Conservation (phyloP, 23 tunicate genomes). For the Aplidium turbinatum region DNA sequence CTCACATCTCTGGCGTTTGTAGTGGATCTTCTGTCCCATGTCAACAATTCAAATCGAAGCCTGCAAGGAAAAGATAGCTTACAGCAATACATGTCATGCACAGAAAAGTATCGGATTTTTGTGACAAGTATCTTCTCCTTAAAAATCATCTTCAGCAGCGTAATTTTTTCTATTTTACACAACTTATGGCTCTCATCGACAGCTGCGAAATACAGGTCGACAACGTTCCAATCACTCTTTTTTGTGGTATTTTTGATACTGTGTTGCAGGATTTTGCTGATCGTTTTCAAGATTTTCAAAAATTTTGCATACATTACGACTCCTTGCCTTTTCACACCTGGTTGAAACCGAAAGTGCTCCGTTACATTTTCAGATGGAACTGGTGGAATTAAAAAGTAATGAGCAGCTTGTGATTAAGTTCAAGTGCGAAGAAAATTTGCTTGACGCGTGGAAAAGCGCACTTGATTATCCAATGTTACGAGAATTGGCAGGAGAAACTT, state of each 20-base stretch:
- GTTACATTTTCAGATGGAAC: slow-evolving; percentile 48
- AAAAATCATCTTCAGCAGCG: slow-evolving; percentile 32
- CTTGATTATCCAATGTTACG: slow-evolving; percentile 27
- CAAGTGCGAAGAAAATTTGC: slow-evolving; percentile 41
- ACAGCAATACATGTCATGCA: slow-evolving; percentile 19
- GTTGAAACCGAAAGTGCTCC: slow-evolving; percentile 54
- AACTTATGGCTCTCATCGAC: slow-evolving; percentile 29
- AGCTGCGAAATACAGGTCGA: slow-evolving; percentile 21
- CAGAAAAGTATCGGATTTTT: slow-evolving; percentile 6
- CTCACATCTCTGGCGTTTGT: slow-evolving; percentile 48
- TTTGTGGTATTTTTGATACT: slow-evolving; percentile 44
- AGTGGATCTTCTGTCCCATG: slow-evolving; percentile 42
- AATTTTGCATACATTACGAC: slow-evolving; percentile 27
- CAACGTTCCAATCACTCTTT: slow-evolving; percentile 33
- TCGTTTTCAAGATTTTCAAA: slow-evolving; percentile 36
- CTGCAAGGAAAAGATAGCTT: slow-evolving; percentile 10
- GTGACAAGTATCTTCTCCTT: slow-evolving; percentile 3
- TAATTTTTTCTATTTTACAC: slow-evolving; percentile 38
- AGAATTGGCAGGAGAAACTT: slow-evolving; percentile 40
- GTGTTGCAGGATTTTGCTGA: slow-evolving; percentile 39
- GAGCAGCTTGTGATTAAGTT: slow-evolving; percentile 36
- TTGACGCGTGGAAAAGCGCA: slow-evolving; percentile 24
- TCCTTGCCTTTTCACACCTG: slow-evolving; percentile 48
- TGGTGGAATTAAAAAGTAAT: slow-evolving; percentile 41
- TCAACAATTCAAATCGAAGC: background rate